Percentiles rank a stretch among this genome's conserved stretches.
Conservation (phyloP, 64 coral and sea anemone species). For the Montipora efflorescens region DNA sequence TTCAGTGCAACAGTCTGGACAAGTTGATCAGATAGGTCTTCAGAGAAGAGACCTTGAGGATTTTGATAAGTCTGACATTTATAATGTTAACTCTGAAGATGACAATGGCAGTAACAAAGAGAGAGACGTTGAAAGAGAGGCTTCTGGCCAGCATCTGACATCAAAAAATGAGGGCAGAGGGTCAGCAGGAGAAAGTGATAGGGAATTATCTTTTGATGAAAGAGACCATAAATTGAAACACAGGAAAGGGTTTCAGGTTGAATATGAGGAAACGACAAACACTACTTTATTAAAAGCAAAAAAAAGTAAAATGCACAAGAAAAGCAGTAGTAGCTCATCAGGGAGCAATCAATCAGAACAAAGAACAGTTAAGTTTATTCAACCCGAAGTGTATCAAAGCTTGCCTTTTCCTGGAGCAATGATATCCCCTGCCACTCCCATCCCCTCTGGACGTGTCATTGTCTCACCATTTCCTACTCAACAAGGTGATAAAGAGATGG, state of each 20-base stretch:
- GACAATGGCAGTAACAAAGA: constrained; percentile 23
- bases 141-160: not conserved
- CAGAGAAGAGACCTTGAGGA: constrained; percentile 4
- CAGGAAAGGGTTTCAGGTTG: constrained; percentile 11
- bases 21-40: not conserved
- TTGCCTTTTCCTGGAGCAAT: constrained; percentile 39
- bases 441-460: constrained; percentile 82
- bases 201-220: not conserved
- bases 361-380: constrained; percentile 81
- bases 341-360: constrained; percentile 28
- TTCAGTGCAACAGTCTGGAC: constrained; percentile 25
- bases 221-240: not conserved
- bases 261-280: constrained; percentile 18
- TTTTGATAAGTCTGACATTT: not conserved
- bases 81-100: not conserved
- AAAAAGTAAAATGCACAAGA: constrained; percentile 22
- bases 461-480: constrained; percentile 54
- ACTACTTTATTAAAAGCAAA: constrained; percentile 27
- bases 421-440: constrained; percentile 74
- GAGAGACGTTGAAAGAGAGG: not conserved
- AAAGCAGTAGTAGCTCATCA: constrained; percentile 26
- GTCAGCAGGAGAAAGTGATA: not conserved
- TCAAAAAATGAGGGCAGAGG: not conserved
- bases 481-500: not conserved
- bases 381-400: constrained; percentile 78